phyloP scores from a whole-genome alignment of 1,140 invertebrate species.

The Venturia canescens region DNA sequence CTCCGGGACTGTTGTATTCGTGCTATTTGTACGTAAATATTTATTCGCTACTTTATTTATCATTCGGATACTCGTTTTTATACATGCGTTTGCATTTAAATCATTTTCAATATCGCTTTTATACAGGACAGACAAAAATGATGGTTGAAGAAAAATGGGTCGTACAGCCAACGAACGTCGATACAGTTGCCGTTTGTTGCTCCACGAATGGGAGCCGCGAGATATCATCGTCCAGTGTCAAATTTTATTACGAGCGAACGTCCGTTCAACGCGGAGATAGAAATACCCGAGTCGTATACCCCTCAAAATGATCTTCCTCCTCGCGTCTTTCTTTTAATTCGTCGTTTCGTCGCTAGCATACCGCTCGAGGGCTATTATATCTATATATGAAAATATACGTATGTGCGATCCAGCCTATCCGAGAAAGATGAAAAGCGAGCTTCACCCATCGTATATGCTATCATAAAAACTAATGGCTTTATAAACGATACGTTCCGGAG shows the following conservation, averaged over 20 bases:
- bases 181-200: constrained; percentile 22
- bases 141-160: neutral
- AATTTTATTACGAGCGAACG: constrained; percentile 31
- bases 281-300: too few species aligned
- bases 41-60: neutral
- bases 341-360: neutral
- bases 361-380: too few species aligned
- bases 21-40: neutral
- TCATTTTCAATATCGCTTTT: neutral
- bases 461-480: constrained; percentile 42
- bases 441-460: neutral
- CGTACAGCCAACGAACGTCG: neutral
- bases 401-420: neutral
- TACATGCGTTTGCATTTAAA: too few species aligned
- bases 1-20: neutral
- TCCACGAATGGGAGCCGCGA: neutral
- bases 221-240: constrained; percentile 38
- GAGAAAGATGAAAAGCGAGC: neutral
- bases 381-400: neutral
- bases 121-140: neutral
- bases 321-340: constrained; percentile 19
- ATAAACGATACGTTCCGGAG: constrained; percentile 36
- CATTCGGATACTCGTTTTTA: too few species aligned
- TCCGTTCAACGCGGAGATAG: neutral
- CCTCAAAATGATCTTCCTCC: neutral